Base-by-base conservation (phyloP, 1,140 invertebrate species). In the Sycobia sp. region DNA sequence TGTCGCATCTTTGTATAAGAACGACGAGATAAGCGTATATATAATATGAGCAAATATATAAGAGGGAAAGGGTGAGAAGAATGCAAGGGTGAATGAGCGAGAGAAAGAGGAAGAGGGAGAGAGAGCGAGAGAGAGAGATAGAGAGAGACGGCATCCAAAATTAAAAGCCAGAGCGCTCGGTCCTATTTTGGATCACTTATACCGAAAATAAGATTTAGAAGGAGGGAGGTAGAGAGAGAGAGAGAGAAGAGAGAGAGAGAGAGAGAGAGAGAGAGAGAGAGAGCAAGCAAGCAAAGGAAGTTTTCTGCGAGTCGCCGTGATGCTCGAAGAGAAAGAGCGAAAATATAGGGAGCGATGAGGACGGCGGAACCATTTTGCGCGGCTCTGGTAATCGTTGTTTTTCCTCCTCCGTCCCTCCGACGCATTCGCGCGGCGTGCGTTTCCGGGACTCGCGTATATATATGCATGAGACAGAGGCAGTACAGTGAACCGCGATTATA, bases 161-260 rank as follows among this genome's bases (percentile, higher is more conserved):
- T 55, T 44, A 54, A 39, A n/a, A n/a, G n/a, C n/a, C 23, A 13
- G 20, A 18, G 32, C 23, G 8, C 32, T 11, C 16, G 47, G 9
- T 53, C 25, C 54, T 57, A 64, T 58, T 64, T 64, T 27, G 62
- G 54, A 64, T 34, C 61, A 39, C 61, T 49, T 50, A n/a, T n/a
- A 56, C 61, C 53, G 51, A 56, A 62, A 62, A 62, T 62, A 62
- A 44, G 61, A 62, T 56, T 62, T 34, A 9, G 60, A 47, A 62
- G 60, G 49, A n/a, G n/a, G n/a, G n/a, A n/a, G n/a, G n/a, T n/a
- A n/a, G n/a, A n/a, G n/a, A n/a, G 25, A 62, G 14, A 36, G 16
- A 23, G 22, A n/a, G n/a, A 55, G 27, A 16, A 2, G 4, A 44
- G 25, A 20, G 11, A 29, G 10, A 29, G 22, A 13, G n/a, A 22